These are phyloP conservation scores for Oreochromis grahami DNA, from an alignment of 2,797 vertebrate genomes.

Conservation along the genomic window DNA sequence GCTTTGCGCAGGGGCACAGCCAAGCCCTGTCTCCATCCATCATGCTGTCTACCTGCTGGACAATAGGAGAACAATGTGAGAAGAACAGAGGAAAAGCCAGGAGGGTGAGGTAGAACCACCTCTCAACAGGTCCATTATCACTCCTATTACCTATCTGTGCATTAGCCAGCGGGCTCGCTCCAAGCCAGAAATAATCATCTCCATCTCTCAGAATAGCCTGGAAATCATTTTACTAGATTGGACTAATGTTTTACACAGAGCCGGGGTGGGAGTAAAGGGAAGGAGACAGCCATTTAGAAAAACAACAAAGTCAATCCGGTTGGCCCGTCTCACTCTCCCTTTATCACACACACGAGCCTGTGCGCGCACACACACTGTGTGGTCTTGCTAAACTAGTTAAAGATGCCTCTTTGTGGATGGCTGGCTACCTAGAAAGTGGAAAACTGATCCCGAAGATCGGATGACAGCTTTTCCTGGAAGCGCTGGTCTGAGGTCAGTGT, in stretches of 20 bases:
- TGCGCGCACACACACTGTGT: conserved; percentile 34
- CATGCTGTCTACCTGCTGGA: conserved; percentile 58
- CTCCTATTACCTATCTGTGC: conserved; percentile 36
- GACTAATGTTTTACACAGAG: conserved; percentile 41
- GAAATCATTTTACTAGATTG: conserved; percentile 50
- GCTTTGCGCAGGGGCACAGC: conserved; percentile 16
- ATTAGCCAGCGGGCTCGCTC: conserved; percentile 21
- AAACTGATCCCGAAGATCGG: conserved; percentile 59
- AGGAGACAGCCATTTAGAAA: conserved; percentile 49
- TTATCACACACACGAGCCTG: not conserved
- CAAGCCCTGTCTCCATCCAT: conserved; percentile 49
- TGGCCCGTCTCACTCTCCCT: conserved; percentile 4
- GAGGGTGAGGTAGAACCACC: conserved; percentile 18
- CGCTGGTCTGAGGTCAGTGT: conserved; percentile 63
- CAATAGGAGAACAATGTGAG: conserved; percentile 46
- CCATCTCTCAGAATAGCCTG: conserved; percentile 48
- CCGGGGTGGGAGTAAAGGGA: conserved; percentile 1
- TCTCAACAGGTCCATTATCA: conserved; percentile 61
- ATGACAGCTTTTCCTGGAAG: conserved; percentile 70
- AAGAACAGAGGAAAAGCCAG: conserved; percentile 11
- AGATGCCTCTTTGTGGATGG: conserved; percentile 59
- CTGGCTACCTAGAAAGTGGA: conserved; percentile 63
- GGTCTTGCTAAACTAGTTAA: conserved; percentile 67
- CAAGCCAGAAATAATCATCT: conserved; percentile 36
- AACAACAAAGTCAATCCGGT: conserved; percentile 51